Evolutionary conservation across 2,113 vertebrate genomes (phyloP), one percentile per base, ranked within the genome.

Genomic region (Cyphomyrus discorhynchus): DNA sequence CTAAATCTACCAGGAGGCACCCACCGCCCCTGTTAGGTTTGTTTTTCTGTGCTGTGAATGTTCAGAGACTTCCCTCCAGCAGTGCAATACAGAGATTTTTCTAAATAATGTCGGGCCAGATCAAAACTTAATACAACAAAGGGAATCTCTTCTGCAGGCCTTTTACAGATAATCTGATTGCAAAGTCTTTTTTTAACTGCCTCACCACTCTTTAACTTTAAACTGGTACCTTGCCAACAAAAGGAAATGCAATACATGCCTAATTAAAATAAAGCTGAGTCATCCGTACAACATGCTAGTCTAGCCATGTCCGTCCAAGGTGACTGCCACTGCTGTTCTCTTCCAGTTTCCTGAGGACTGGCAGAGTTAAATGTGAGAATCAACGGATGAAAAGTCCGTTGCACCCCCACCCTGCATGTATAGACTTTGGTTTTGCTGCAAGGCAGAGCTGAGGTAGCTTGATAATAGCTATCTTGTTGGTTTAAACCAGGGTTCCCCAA

Each of bases 211-310:
- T 27, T 24, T 31, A 19, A 84, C 50, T 19, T 42, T 21, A 58
- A 58, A 45, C 52, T 52, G 42, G 19, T 87, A 21, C 53, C 53
- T 89, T 31, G 31, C 56, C 89, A 17, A 89, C 24, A 86, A 52
- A 66, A 77, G 58, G 89, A 90, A 87, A 87, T 87, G 84, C 85
- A 87, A 90, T 56, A 74, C 58, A 87, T 85, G 42, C 27, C 58
- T 87, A 77, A 90, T 90, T 77, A 90, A 74, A 90, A 90, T 90
- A 46, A 46, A 87, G 89, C 89, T 80, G 84, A 90, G 58, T 90
- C 89, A 90, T 42, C 21, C 31, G 19, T 45, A 45, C 58, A 42
- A 42, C 85, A 27, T 70, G 83, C 89, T 53, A 62, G 89, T 19
- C 82, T 45, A 86, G 80, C 89, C 45, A 19, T 77, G 62, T 53